Percentiles rank a stretch among this genome's conserved stretches.
Evolutionary conservation across 2,888 invertebrate genomes (phyloP).

Genomic region (Ennomos erosarius): DNA sequence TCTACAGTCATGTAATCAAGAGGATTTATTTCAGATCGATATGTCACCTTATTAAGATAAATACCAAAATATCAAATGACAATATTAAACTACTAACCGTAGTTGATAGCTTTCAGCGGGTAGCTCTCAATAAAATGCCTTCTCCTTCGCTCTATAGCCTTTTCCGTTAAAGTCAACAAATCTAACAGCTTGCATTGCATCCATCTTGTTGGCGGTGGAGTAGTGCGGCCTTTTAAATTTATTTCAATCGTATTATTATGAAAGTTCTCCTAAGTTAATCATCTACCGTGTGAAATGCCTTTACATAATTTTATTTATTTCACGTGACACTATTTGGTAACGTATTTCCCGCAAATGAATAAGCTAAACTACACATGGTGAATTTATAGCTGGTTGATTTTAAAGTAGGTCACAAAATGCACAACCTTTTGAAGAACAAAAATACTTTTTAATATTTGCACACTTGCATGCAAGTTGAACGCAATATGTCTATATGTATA

Average conservation of each 20-base stretch:
- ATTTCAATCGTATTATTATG: neutral
- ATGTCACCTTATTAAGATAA: conserved; percentile 1
- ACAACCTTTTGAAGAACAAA: too few species aligned
- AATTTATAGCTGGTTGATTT: too few species aligned
- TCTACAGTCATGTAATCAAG: conserved; percentile 17
- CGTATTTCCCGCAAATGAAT: too few species aligned
- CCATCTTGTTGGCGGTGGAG: conserved; percentile 65
- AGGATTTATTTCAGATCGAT: conserved; percentile 1
- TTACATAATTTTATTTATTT: too few species aligned
- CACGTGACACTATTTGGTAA: too few species aligned
- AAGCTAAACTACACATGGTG: too few species aligned
- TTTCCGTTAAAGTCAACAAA: conserved; percentile 70
- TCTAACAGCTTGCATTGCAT: conserved; percentile 74
- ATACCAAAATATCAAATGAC: neutral
- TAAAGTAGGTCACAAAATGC: too few species aligned
- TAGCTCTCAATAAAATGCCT: conserved; percentile 54
- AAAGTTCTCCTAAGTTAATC: too few species aligned
- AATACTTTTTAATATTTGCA: too few species aligned
- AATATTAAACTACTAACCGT: conserved; percentile 49
- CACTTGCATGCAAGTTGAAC: too few species aligned
- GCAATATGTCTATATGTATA: too few species aligned
- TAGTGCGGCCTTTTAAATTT: conserved; percentile 36
- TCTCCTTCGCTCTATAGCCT: conserved; percentile 65
- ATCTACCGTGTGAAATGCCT: too few species aligned
- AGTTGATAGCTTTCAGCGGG: conserved; percentile 53